Percentiles rank a stretch among this genome's conserved stretches.
Evolutionary conservation across 1,140 invertebrate species (phyloP).

Genomic region (Achatina immaculata): DNA sequence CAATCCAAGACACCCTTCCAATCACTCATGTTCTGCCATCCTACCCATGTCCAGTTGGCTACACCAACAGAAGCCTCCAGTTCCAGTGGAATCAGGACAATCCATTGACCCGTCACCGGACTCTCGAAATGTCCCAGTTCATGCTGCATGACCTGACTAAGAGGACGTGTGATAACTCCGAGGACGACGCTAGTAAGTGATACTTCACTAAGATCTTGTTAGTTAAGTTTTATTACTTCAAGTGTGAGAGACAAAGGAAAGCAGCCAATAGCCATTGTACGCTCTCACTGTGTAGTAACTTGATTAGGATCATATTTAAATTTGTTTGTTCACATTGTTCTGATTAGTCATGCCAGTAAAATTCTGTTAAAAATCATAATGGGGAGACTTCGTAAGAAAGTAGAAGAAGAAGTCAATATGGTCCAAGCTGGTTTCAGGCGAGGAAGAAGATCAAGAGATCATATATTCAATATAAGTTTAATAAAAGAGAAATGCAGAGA

Average conservation of each 20-base stretch:
- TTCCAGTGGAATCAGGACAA: conserved; percentile 45
- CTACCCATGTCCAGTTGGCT: conserved; percentile 42
- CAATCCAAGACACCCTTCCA: not conserved
- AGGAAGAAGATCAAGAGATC: no score
- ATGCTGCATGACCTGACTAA: conserved; percentile 23
- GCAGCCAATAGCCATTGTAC: no score
- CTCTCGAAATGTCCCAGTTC: conserved; percentile 48
- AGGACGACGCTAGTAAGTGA: conserved; percentile 35
- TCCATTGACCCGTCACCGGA: conserved; percentile 27
- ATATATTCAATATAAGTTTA: no score
- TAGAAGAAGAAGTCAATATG: no score
- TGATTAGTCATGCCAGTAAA: no score
- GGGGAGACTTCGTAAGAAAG: no score
- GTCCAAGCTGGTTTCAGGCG: no score
- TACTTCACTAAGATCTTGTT: not conserved
- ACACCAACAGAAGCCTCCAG: conserved; percentile 43
- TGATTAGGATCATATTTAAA: no score
- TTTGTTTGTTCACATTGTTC: no score
- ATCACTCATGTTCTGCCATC: not conserved
- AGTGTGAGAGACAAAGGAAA: not conserved
- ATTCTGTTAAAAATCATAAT: no score
- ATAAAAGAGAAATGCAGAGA: no score
- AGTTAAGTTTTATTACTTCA: not conserved
- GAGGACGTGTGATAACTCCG: conserved; percentile 33
- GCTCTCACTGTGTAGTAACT: no score